These are phyloP conservation scores for Morus bassanus DNA, from an alignment of 2,797 vertebrate species.

Conservation along the genomic window DNA sequence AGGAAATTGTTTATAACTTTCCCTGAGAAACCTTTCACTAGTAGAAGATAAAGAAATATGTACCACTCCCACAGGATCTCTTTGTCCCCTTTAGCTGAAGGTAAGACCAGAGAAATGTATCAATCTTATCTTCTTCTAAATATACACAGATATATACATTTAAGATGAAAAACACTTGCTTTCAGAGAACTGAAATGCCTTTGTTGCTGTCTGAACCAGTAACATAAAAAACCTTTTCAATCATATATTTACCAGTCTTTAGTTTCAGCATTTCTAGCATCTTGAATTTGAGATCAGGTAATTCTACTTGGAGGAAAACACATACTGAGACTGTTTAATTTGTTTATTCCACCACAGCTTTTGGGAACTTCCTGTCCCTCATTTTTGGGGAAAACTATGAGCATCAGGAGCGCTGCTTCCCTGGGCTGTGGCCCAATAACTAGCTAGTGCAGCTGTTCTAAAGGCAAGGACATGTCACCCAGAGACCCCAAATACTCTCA, in stretches of 20 bases:
- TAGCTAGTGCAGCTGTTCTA: accelerated
- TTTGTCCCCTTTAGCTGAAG: neutral
- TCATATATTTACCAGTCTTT: neutral
- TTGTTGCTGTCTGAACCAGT: neutral
- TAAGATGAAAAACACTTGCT: neutral
- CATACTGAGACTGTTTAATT: neutral
- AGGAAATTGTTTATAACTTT: neutral
- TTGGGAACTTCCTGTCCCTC: neutral
- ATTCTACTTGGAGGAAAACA: neutral
- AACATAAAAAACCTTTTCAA: neutral
- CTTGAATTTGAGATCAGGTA: neutral
- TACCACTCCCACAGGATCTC: neutral
- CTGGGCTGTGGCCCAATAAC: neutral
- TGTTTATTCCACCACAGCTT: neutral
- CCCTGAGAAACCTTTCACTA: neutral
- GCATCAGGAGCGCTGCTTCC: accelerated
- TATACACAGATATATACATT: neutral
- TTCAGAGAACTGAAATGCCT: neutral
- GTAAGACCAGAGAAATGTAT: neutral
- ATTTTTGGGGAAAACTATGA: neutral
- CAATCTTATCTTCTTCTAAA: neutral
- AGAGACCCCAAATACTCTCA: neutral
- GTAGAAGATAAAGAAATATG: neutral
- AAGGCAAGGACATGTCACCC: neutral
- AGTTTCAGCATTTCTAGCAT: neutral